Base-by-base conservation (phyloP, 2,888 invertebrate species). In the Cerastis leucographa region DNA sequence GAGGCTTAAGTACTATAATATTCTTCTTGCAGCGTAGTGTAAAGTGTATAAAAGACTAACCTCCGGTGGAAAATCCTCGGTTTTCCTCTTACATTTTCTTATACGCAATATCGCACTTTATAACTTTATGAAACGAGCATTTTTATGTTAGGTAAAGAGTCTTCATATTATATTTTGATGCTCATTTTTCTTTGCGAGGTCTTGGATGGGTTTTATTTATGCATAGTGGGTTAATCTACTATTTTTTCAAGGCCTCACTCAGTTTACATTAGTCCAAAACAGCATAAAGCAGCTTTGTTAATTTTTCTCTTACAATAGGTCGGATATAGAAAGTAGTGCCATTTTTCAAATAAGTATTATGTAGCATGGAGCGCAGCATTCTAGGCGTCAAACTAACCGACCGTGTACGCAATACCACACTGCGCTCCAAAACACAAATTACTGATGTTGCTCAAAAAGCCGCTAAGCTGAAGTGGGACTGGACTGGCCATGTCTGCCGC, bases 1-100 rank as follows among this genome's bases (percentile, higher is more conserved):
- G 86, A 66, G 61, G 87, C 87, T 90, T 86, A 87, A 71, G 51
- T 71, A 68, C 79, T 83, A 85, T 83, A 78, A 81, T 86, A 85
- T 79, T 86, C 74, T 73, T 61, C 78, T 83, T 81, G 78, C 78
- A 77, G 54, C 64, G 73, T 35, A 74, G 70, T 84, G 62, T 76
- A 83, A 85, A 85, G 65, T 81, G 73, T 81, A 72, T 78, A 68
- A 78, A 88, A 85, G 46, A 44, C 62, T 76, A 76, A 76, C 77
- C 76, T 81, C 66, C 56, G 12, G 40, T 64, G 64, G 66, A 79
- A 81, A 76, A 83, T 80, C 61, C 81, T 85, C n/a, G 59, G 76
- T 64, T 82, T 80, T 69, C 71, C 62, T 67, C 59, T 70, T 73
- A 54, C 35, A 77, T 86, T 78, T 81, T 86, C 76, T 88, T 78